Evolutionary conservation across 2,888 invertebrate genomes (phyloP), one percentile per base, ranked within the genome.

Genomic region (Xylophagus ater): DNA sequence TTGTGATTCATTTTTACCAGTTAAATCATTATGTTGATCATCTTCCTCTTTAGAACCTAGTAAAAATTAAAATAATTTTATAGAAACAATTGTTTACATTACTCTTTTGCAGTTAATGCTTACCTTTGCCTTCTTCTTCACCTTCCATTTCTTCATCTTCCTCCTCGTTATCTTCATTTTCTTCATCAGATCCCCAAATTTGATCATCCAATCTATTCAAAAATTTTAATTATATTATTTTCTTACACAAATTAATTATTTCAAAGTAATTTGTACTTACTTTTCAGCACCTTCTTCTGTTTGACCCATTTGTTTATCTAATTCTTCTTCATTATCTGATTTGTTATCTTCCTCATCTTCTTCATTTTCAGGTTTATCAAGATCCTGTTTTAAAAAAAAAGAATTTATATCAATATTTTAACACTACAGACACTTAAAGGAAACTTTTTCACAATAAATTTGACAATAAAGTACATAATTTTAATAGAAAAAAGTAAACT

Each of bases 301-400:
- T 41, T 97, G 90, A 15, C 94, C 97, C 89, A 97, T 93, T 70
- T 96, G 83, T 58, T 96, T 93, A 48, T 96, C 93, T 3, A 84
- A 69, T 49, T 96, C 85, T 14, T 86, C 81, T 45, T 81, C 76
- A 10, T 81, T 72, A 10, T 81, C 71, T 1, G 74, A 74, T 15
- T 78, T 72, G 4, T 77, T 76, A 1, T 60, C 65, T 41, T 73
- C 72, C 65, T 60, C 59, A 35, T 73, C 69, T n/a, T 72, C 68
- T 14, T 67, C 68, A 26, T 70, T 65, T 38, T 78, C 57, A 1
- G 58, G 72, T 45, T 78, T 72, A 3, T 85, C 81, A 12, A 83
- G 65, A 54, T 93, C 81, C 47, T 66, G 60, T 53, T 34, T 43
- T 13, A 24, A 23, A 37, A 29, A 45, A n/a, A n/a, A n/a, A n/a